A percentile compares a stretch with the other conserved stretches of the same genome.
phyloP scores from a whole-genome alignment of 2,888 invertebrate species.

The Macrosoma leucophasiata region DNA sequence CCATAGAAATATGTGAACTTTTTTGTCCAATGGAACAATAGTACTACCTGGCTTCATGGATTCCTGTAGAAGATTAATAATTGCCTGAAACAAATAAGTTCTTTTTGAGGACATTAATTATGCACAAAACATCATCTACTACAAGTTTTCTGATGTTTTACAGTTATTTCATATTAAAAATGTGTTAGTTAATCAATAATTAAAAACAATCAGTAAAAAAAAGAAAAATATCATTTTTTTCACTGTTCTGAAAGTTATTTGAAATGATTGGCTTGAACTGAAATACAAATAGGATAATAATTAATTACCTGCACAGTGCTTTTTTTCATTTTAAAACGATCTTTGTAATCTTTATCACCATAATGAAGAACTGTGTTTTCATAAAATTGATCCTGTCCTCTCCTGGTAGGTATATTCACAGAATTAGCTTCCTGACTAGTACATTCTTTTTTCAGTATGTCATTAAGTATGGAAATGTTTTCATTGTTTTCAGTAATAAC shows the following conservation, averaged over 20 bases:
- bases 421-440: too few relatives aligned
- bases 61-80: constrained; percentile 44
- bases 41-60: constrained; percentile 35
- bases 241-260: neutral
- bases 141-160: too few relatives aligned
- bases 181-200: too few relatives aligned
- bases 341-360: constrained; percentile 46
- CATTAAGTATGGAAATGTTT: constrained; percentile 40
- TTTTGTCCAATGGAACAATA: constrained; percentile 53
- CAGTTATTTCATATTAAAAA: too few relatives aligned
- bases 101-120: too few relatives aligned
- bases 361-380: constrained; percentile 43
- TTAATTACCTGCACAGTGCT: constrained; percentile 48
- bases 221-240: constrained; percentile 1
- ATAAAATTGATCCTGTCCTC: constrained; percentile 36
- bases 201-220: too few relatives aligned
- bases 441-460: constrained; percentile 36
- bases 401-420: constrained; percentile 6
- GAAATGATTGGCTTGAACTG: neutral
- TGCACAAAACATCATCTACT: too few relatives aligned
- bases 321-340: constrained; percentile 50
- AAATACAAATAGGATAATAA: neutral
- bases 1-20: constrained; percentile 61
- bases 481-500: constrained; percentile 54
- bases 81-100: constrained; percentile 49